These are phyloP conservation scores for Ametastegia equiseti DNA, from an alignment of 2,888 invertebrate genomes.

Conservation along the genomic window DNA sequence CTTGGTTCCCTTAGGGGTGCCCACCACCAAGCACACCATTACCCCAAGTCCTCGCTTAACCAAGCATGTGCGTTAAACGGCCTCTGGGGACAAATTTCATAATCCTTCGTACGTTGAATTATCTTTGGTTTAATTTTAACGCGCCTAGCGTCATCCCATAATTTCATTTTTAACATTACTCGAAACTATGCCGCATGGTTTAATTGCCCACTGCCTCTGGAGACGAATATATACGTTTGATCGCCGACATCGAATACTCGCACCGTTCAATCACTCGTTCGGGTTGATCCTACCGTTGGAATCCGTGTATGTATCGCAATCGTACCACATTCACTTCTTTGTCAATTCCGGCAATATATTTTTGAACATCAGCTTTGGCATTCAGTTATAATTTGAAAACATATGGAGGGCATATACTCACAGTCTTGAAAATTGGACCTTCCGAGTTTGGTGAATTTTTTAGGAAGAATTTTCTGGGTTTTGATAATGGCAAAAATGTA, in stretches of 20 bases:
- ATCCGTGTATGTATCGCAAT: no score
- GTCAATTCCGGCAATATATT: no score
- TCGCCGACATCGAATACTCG: background rate
- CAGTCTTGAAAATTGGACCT: no score
- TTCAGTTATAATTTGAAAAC: no score
- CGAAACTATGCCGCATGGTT: slow-evolving; percentile 19
- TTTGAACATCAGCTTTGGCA: no score
- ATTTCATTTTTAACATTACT: slow-evolving; percentile 27
- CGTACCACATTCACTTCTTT: no score
- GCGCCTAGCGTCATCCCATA: slow-evolving; percentile 8
- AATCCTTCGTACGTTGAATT: slow-evolving; percentile 44
- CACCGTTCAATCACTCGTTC: background rate
- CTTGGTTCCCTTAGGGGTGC: slow-evolving; percentile 41
- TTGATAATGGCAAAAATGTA: no score
- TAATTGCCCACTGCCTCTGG: slow-evolving; percentile 21
- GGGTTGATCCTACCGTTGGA: no score
- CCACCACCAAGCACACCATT: slow-evolving; percentile 37
- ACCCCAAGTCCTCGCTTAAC: slow-evolving; percentile 42
- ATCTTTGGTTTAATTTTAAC: slow-evolving; percentile 47
- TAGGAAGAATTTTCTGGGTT: no score
- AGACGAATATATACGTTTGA: slow-evolving; percentile 13
- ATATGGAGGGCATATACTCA: no score
- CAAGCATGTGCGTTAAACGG: slow-evolving; percentile 48
- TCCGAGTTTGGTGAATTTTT: no score
- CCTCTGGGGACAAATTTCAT: slow-evolving; percentile 46